phyloP scores from a whole-genome alignment of 2,797 vertebrate genomes.

The Chiroxiphia lanceolata region DNA sequence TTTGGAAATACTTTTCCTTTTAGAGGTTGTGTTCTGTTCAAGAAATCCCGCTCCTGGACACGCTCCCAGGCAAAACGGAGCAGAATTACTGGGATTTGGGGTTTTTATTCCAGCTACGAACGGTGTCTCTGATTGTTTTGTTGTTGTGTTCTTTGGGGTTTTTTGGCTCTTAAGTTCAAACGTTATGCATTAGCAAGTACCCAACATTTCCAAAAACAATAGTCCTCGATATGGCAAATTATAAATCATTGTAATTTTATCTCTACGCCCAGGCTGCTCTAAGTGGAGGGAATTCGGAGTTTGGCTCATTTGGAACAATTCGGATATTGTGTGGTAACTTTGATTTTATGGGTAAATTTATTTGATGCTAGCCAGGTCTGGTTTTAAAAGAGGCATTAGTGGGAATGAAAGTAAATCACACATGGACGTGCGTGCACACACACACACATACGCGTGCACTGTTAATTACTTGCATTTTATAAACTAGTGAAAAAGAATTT shows the following conservation, averaged over 20 bases:
- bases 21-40: constrained; percentile 16
- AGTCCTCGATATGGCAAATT: neutral
- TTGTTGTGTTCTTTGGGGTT: neutral
- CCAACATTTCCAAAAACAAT: neutral
- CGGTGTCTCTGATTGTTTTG: neutral
- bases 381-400: neutral
- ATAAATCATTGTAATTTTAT: neutral
- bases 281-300: neutral
- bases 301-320: neutral
- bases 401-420: constrained; percentile 25
- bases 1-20: constrained; percentile 45
- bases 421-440: rapidly evolving
- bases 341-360: neutral
- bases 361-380: neutral
- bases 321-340: neutral
- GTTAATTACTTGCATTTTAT: constrained; percentile 20
- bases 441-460: rapidly evolving
- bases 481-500: neutral
- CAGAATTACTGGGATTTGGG: neutral
- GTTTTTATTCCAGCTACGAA: neutral
- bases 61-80: constrained; percentile 1
- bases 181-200: neutral
- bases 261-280: neutral
- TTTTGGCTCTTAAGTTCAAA: neutral
- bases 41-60: constrained; percentile 31